These are phyloP conservation scores for Diorhabda elongata DNA, from an alignment of 1,140 invertebrate species.

Conservation along the genomic window DNA sequence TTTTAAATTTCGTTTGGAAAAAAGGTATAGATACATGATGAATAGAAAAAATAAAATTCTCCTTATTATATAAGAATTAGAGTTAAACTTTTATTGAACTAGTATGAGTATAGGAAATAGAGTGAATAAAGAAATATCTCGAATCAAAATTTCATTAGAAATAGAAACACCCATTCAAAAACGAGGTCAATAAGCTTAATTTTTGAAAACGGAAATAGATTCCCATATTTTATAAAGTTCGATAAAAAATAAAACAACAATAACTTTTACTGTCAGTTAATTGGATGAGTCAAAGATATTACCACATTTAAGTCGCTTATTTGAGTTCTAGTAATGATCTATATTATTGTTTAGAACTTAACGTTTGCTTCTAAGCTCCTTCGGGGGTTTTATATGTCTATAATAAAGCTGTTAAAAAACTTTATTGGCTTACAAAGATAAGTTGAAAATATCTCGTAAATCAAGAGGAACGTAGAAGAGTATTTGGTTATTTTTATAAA, in stretches of 20 bases:
- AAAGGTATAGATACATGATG: no score
- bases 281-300: constrained; percentile 8
- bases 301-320: constrained; percentile 15
- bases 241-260: neutral
- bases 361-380: constrained; percentile 20
- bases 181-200: no score
- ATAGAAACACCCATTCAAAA: no score
- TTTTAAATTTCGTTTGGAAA: no score
- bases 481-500: constrained; percentile 11
- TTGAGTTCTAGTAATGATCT: constrained; percentile 16
- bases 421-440: constrained; percentile 14
- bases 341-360: constrained; percentile 19
- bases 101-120: no score
- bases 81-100: no score
- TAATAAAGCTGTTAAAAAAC: constrained; percentile 19
- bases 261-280: constrained; percentile 12
- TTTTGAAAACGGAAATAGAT: no score
- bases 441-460: constrained; percentile 16
- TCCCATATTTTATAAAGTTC: no score
- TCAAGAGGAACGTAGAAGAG: constrained; percentile 3
- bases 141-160: no score
- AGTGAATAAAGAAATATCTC: no score
- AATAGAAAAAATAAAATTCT: no score
- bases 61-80: no score
- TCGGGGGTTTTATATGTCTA: constrained; percentile 20